A percentile compares a stretch with the other conserved stretches of the same genome.
Conservation (phyloP, 1,140 invertebrate species). For the Drepana arcuata region DNA sequence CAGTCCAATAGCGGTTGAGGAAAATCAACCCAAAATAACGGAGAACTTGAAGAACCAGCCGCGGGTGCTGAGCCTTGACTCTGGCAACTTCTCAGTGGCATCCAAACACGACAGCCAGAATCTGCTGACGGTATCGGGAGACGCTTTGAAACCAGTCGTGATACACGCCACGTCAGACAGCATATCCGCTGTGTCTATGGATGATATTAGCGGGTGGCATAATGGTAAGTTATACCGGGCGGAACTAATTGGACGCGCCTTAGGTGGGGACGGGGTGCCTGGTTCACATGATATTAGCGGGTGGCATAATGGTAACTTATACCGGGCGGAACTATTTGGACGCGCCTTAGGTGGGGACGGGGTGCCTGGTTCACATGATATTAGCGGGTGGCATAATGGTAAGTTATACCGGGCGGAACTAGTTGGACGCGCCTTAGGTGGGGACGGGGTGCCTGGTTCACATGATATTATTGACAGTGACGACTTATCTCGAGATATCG, state of each 20-base stretch:
- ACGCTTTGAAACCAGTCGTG: slow-evolving; percentile 47
- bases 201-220: slow-evolving; percentile 74
- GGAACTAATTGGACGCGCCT: too few relatives aligned
- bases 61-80: slow-evolving; percentile 51
- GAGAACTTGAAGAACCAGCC: slow-evolving; percentile 40
- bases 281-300: slow-evolving; percentile 73
- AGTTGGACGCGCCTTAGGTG: too few relatives aligned
- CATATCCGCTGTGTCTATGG: slow-evolving; percentile 68
- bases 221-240: slow-evolving; percentile 57
- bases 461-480: too few relatives aligned
- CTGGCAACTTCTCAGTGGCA: slow-evolving; percentile 55
- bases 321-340: too few relatives aligned
- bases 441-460: too few relatives aligned
- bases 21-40: slow-evolving; percentile 41
- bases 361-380: too few relatives aligned
- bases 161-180: slow-evolving; percentile 51
- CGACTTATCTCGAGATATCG: too few relatives aligned
- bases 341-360: too few relatives aligned
- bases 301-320: slow-evolving; percentile 70
- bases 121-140: slow-evolving; percentile 45
- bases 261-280: too few relatives aligned
- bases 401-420: too few relatives aligned
- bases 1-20: slow-evolving; percentile 67
- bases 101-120: slow-evolving; percentile 41
- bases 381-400: slow-evolving; percentile 74